Evolutionary conservation across 2,888 invertebrate species (phyloP).

Genomic region (Spicauda simplicius): DNA sequence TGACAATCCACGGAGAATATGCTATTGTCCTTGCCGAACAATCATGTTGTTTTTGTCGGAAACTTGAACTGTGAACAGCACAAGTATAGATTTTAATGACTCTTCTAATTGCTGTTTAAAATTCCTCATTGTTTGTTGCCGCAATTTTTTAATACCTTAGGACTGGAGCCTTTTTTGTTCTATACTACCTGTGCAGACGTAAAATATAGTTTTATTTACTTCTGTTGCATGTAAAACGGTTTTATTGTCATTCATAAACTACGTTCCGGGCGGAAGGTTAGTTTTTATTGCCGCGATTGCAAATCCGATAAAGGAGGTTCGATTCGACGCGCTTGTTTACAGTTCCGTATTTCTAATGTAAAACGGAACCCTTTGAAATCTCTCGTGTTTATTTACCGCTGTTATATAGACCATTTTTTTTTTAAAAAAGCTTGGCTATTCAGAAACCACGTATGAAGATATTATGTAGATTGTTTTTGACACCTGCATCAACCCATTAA

Average conservation of each 20-base stretch:
- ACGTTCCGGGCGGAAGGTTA: background rate
- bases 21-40: conserved; percentile 35
- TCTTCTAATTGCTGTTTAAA: conserved; percentile 27
- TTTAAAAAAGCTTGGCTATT: too few species aligned
- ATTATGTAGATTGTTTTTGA: too few species aligned
- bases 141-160: background rate
- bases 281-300: background rate
- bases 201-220: too few species aligned
- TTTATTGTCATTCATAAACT: background rate
- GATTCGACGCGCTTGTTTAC: too few species aligned
- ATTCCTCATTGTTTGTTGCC: conserved; percentile 20
- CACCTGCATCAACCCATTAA: too few species aligned
- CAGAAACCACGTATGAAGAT: too few species aligned
- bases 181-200: background rate
- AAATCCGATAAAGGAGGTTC: too few species aligned
- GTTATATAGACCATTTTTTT: too few species aligned
- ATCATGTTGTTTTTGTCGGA: conserved; percentile 37
- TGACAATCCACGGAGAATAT: conserved; percentile 29
- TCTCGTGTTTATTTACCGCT: too few species aligned
- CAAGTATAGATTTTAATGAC: conserved; percentile 26
- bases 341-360: too few species aligned
- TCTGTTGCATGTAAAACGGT: background rate
- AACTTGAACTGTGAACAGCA: conserved; percentile 14
- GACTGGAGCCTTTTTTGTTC: background rate
- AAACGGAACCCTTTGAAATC: too few species aligned